phyloP scores from a whole-genome alignment of 2,797 vertebrate species.

The Propithecus deckenii region DNA sequence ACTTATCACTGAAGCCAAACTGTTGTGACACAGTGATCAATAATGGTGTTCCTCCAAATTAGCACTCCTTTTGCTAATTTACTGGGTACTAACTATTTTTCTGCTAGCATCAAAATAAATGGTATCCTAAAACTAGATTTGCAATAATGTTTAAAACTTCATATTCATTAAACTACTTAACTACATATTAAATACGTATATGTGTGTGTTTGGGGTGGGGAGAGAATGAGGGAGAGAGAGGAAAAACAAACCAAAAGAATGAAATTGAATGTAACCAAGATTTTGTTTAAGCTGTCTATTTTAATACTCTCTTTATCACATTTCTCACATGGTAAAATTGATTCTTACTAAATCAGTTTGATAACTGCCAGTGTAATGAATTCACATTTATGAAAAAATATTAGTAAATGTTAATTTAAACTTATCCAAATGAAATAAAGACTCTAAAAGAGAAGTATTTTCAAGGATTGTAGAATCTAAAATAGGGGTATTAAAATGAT shows the following conservation, averaged over 20 bases:
- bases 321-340: not conserved
- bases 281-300: not conserved
- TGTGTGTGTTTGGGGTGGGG: not conserved
- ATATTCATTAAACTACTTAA: not conserved
- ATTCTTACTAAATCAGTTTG: not conserved
- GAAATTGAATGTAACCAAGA: not conserved
- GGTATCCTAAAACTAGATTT: not conserved
- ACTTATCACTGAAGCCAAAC: not conserved
- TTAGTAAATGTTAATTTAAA: constrained; percentile 63
- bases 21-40: not conserved
- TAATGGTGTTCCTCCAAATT: not conserved
- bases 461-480: constrained; percentile 72
- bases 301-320: not conserved
- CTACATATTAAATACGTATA: not conserved
- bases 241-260: not conserved
- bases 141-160: not conserved
- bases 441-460: constrained; percentile 72
- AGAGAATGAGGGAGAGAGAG: fast-evolving
- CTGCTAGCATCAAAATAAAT: not conserved
- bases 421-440: constrained; percentile 66
- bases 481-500: constrained; percentile 80
- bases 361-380: not conserved
- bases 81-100: not conserved
- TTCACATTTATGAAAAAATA: constrained; percentile 29
- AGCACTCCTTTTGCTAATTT: not conserved